phyloP scores from a whole-genome alignment of 2,797 vertebrate species.

The Lacerta agilis region DNA sequence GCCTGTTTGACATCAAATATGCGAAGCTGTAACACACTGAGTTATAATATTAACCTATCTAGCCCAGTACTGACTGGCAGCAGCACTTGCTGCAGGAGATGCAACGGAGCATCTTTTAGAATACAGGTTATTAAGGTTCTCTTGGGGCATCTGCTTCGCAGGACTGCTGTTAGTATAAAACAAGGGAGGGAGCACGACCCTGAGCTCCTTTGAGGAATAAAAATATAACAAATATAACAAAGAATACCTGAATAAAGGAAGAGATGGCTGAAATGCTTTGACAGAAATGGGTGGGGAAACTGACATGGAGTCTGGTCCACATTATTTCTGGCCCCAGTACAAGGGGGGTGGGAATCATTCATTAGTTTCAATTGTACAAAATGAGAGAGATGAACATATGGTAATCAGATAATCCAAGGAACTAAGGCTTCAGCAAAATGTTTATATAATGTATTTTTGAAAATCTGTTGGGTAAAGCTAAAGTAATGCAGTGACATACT shows the following conservation, averaged over 20 bases:
- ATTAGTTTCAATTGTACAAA: slow-evolving; percentile 55
- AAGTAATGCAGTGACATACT: slow-evolving; percentile 72
- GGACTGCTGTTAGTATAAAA: background rate
- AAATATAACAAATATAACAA: background rate
- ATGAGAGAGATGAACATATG: slow-evolving; percentile 42
- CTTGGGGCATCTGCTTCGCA: background rate
- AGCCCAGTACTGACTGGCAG: background rate
- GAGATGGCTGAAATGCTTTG: background rate
- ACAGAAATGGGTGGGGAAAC: slow-evolving; percentile 21
- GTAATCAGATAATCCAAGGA: slow-evolving; percentile 63
- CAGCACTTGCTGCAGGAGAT: background rate
- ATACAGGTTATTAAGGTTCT: background rate
- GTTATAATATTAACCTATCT: background rate
- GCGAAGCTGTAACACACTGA: too few species aligned
- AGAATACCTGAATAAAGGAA: background rate
- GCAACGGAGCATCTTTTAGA: background rate
- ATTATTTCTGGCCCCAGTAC: background rate
- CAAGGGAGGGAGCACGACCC: background rate
- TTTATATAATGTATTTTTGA: slow-evolving; percentile 63
- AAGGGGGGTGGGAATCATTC: slow-evolving; percentile 60
- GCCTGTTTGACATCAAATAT: too few species aligned
- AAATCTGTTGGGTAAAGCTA: slow-evolving; percentile 64
- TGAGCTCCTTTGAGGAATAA: background rate
- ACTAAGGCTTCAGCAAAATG: slow-evolving; percentile 54
- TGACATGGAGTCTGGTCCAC: background rate